Percentiles rank a stretch among this genome's conserved stretches.
phyloP scores from a whole-genome alignment of 2,888 invertebrate genomes.

The Monoplex corrugatus region DNA sequence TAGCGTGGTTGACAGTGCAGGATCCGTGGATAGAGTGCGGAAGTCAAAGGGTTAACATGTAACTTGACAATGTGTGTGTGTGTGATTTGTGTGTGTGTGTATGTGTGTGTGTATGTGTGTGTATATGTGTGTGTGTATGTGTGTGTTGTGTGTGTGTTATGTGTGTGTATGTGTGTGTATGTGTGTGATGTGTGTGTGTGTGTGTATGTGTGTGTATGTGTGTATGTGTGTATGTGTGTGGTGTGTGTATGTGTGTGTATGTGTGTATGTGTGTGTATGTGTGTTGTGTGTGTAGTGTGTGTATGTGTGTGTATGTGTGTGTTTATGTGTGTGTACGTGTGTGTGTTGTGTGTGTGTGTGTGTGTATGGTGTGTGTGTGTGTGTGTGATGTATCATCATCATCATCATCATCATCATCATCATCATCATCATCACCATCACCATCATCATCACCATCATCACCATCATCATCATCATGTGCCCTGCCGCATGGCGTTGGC shows the following conservation, averaged over 20 bases:
- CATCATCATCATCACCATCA: background rate
- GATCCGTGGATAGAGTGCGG: no score
- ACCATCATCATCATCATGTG: background rate
- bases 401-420: background rate
- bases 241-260: no score
- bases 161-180: background rate
- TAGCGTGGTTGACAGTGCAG: no score
- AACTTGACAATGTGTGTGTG: background rate
- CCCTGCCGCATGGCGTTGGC: no score
- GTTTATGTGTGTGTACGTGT: no score
- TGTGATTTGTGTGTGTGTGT: background rate
- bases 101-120: no score
- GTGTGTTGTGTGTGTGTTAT: no score
- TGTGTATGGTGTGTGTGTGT: no score
- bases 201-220: background rate
- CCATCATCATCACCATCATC: background rate
- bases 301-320: conserved; percentile 2
- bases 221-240: background rate
- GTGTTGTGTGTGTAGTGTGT: no score
- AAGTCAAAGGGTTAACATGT: no score
- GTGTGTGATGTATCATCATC: no score
- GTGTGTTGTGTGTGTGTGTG: background rate
- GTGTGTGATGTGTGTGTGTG: background rate
- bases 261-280: background rate
- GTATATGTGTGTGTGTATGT: no score